phyloP scores from a whole-genome alignment of 1,140 invertebrate species.

The Drosophila pseudoananassae region DNA sequence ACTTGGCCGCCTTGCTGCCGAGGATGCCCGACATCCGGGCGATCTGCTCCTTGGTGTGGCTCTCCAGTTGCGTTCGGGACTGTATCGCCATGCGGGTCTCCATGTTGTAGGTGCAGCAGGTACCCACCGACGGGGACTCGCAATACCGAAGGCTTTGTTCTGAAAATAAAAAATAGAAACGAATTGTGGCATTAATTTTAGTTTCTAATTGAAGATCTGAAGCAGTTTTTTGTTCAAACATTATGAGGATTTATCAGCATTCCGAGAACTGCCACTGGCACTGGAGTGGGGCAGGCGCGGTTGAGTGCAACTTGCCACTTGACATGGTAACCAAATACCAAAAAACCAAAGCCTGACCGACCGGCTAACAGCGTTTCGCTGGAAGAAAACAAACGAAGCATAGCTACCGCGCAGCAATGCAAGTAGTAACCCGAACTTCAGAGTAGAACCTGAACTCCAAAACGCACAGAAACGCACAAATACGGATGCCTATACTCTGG shows the following conservation, averaged over 20 bases:
- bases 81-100: constrained; percentile 79
- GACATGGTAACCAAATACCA: constrained; percentile 76
- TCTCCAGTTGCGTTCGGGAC: constrained; percentile 77
- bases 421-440: constrained; percentile 63
- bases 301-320: constrained; percentile 55
- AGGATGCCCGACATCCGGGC: constrained; percentile 83
- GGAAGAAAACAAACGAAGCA: constrained; percentile 69
- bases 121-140: constrained; percentile 78
- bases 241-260: constrained; percentile 46
- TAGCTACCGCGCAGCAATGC: constrained; percentile 60
- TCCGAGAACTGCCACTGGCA: constrained; percentile 45
- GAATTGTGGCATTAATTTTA: neutral
- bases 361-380: constrained; percentile 54
- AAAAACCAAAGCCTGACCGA: constrained; percentile 55
- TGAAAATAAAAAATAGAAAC: constrained; percentile 29
- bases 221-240: constrained; percentile 42
- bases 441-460: constrained; percentile 11
- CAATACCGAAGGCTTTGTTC: constrained; percentile 80
- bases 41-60: constrained; percentile 83
- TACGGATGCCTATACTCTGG: constrained; percentile 30
- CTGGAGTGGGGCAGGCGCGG: neutral
- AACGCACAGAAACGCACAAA: neutral
- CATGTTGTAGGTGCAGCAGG: constrained; percentile 83
- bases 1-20: constrained; percentile 84
- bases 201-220: neutral